Conservation (phyloP, 1,140 invertebrate genomes). For the Tetramorium simillimum region DNA sequence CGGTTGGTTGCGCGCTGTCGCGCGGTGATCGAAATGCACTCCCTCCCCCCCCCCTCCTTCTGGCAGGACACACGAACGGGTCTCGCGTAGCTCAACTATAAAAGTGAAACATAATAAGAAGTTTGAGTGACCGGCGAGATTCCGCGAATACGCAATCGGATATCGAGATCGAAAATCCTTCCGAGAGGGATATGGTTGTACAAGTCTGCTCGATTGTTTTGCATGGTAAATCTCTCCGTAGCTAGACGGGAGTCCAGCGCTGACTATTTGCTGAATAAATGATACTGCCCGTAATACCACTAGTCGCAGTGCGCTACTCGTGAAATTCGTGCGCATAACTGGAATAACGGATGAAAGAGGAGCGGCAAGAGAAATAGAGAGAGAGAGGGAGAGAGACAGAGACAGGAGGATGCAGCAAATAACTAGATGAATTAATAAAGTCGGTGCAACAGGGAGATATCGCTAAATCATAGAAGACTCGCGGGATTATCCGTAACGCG, state of each 20-base stretch:
- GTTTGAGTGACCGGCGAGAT: neutral
- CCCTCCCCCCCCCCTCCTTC: too few relatives aligned
- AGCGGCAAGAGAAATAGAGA: neutral
- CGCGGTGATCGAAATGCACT: neutral
- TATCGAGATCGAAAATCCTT: slow-evolving; percentile 19
- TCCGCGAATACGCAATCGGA: neutral
- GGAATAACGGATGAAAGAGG: slow-evolving; percentile 46
- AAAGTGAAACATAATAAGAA: neutral
- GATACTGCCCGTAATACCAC: slow-evolving; percentile 67
- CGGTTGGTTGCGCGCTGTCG: too few relatives aligned
- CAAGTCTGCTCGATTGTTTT: slow-evolving; percentile 30
- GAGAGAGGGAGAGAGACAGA: slow-evolving; percentile 9
- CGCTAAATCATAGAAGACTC: slow-evolving; percentile 61
- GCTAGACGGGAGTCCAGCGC: slow-evolving; percentile 18
- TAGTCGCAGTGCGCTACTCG: slow-evolving; percentile 49
- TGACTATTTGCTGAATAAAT: slow-evolving; percentile 71
- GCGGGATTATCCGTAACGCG: slow-evolving; percentile 30
- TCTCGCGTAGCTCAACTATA: neutral
- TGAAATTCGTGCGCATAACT: slow-evolving; percentile 31
- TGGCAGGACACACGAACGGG: neutral
- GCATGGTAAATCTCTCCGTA: slow-evolving; percentile 30
- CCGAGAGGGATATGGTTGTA: neutral
- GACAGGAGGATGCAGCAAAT: slow-evolving; percentile 27
- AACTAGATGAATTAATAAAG: slow-evolving; percentile 61
- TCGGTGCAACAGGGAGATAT: slow-evolving; percentile 54